Evolutionary conservation across 2,888 invertebrate genomes (phyloP).

Genomic region (Gymnosoma rotundatum): DNA sequence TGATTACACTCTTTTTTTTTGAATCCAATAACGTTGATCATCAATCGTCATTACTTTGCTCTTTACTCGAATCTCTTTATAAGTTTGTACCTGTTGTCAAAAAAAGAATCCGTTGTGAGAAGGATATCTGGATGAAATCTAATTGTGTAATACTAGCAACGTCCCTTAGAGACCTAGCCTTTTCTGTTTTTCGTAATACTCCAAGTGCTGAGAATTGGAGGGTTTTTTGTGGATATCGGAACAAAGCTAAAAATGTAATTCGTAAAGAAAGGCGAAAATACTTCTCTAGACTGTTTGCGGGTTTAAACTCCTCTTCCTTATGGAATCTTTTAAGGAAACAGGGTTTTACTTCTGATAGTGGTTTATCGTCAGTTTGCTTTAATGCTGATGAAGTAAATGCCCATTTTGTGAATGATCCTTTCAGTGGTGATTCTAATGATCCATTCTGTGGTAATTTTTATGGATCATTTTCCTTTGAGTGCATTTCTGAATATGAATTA

Average conservation of each 20-base stretch:
- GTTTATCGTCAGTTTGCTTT: background rate
- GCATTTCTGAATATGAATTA: constrained; percentile 5
- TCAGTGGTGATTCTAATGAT: background rate
- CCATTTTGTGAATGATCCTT: background rate
- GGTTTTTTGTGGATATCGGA: constrained; percentile 14
- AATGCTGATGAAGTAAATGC: constrained; percentile 2
- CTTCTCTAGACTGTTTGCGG: background rate
- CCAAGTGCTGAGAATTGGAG: background rate
- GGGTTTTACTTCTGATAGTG: background rate
- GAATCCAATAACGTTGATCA: too few relatives aligned
- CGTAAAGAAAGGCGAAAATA: constrained; percentile 1
- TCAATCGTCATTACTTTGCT: too few relatives aligned
- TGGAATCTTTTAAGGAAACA: constrained; percentile 2
- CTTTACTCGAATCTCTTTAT: too few relatives aligned
- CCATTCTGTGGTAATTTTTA: background rate
- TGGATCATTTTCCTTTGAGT: constrained; percentile 14
- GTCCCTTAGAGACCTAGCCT: background rate
- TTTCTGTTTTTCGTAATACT: background rate
- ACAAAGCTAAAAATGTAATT: constrained; percentile 14
- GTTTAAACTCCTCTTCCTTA: background rate
- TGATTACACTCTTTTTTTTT: too few relatives aligned
- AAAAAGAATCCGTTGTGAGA: too few relatives aligned
- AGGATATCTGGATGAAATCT: background rate
- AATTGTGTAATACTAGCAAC: background rate
- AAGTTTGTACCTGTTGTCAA: too few relatives aligned